Evolutionary conservation across 2,888 invertebrate species (phyloP).

Genomic region (Dromius quadrimaculatus): DNA sequence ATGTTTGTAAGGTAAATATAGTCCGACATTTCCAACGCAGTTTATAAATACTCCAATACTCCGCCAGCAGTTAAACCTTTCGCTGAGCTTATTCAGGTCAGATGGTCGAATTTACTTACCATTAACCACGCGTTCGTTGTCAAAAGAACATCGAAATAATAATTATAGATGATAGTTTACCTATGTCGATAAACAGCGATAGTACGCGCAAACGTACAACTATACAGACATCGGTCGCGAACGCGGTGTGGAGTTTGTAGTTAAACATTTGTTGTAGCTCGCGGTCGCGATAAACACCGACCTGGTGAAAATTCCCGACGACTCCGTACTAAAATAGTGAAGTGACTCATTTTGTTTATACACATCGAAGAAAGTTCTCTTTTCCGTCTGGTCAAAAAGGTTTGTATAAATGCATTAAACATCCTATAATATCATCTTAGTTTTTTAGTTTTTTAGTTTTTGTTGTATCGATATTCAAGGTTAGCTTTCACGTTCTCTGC

Average conservation of each 20-base stretch:
- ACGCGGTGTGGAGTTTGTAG: neutral
- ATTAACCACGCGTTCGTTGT: neutral
- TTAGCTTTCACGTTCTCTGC: slow-evolving; percentile 32
- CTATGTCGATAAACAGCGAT: slow-evolving; percentile 7
- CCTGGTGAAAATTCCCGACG: too few species aligned
- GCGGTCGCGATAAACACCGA: neutral
- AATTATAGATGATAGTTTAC: neutral
- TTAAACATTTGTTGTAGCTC: neutral
- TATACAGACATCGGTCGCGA: neutral
- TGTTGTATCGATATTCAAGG: slow-evolving; percentile 2
- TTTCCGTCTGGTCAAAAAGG: neutral
- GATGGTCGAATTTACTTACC: neutral
- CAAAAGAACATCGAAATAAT: neutral
- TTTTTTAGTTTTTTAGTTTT: slow-evolving; percentile 1
- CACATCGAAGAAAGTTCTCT: neutral
- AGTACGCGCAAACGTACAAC: slow-evolving; percentile 1
- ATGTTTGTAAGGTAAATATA: neutral
- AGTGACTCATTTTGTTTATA: slow-evolving; percentile 12
- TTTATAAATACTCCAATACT: neutral
- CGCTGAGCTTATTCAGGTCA: slow-evolving; percentile 2
- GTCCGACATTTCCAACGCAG: neutral
- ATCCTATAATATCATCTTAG: neutral
- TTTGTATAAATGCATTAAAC: neutral
- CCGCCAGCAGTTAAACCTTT: slow-evolving; percentile 4
- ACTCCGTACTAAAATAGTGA: slow-evolving; percentile 1